Conservation (phyloP, 2,797 vertebrate species). For the Xiphorhynchus erythropygius region DNA sequence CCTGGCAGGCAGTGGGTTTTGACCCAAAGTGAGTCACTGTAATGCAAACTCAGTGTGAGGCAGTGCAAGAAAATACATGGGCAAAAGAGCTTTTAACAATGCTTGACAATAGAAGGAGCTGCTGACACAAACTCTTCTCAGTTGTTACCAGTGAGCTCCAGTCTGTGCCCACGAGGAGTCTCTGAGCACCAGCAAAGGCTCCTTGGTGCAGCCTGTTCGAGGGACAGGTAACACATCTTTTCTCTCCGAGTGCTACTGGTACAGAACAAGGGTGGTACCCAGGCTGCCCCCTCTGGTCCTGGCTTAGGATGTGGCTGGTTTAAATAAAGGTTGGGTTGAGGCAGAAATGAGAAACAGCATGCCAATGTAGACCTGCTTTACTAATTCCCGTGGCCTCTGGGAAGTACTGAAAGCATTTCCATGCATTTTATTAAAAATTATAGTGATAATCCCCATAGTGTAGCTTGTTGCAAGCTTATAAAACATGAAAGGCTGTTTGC, state of each 20-base stretch:
- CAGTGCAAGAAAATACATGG: neutral
- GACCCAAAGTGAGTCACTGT: neutral
- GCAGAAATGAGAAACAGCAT: neutral
- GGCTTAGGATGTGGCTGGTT: neutral
- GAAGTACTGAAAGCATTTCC: neutral
- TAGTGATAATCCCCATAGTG: neutral
- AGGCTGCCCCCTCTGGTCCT: neutral
- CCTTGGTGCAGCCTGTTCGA: neutral
- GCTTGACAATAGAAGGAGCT: neutral
- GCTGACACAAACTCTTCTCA: neutral
- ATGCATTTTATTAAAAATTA: neutral
- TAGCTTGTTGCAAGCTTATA: neutral
- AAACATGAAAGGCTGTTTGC: neutral
- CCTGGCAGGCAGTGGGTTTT: neutral
- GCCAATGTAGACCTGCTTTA: neutral
- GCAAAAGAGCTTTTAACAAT: neutral
- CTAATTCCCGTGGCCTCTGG: neutral
- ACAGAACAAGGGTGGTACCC: neutral
- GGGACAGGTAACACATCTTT: neutral
- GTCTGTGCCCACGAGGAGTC: neutral
- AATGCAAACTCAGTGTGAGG: neutral
- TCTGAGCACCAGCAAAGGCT: neutral
- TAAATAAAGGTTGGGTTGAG: neutral
- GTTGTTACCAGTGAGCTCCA: neutral
- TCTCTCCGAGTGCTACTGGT: rapidly evolving